Evolutionary conservation across 2,797 vertebrate species (phyloP).

Genomic region (Eulemur albifrons): DNA sequence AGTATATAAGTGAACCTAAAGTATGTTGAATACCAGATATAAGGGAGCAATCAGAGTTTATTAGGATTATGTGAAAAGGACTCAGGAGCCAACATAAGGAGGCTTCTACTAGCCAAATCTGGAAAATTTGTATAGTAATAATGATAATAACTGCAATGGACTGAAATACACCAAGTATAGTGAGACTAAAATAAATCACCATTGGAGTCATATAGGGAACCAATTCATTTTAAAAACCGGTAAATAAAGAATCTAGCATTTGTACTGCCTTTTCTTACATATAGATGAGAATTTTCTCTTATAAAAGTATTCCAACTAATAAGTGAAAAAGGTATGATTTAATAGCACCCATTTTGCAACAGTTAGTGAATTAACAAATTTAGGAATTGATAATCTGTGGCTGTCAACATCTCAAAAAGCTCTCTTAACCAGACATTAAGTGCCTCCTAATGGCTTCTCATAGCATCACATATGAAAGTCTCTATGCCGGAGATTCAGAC

Average conservation of each 20-base stretch:
- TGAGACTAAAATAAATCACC: not conserved
- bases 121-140: conserved; percentile 6
- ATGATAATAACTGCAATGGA: not conserved
- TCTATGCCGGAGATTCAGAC: conserved; percentile 11
- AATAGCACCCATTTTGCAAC: not conserved
- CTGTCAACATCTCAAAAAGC: conserved; percentile 29
- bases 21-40: not conserved
- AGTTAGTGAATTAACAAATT: not conserved
- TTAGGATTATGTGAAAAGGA: conserved; percentile 38
- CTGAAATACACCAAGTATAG: not conserved
- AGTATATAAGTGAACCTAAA: not conserved
- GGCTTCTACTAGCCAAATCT: not conserved
- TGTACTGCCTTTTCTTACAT: conserved; percentile 16
- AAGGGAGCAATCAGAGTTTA: not conserved
- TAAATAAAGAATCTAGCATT: not conserved
- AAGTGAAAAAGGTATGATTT: not conserved
- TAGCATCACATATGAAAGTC: not conserved
- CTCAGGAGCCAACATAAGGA: not conserved
- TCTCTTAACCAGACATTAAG: not conserved
- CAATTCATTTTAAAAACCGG: not conserved
- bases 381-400: not conserved
- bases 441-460: not conserved
- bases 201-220: not conserved
- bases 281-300: conserved; percentile 6
- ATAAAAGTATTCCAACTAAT: not conserved